Conservation (phyloP, 2,113 vertebrate species). For the Lasiurus cinereus region DNA sequence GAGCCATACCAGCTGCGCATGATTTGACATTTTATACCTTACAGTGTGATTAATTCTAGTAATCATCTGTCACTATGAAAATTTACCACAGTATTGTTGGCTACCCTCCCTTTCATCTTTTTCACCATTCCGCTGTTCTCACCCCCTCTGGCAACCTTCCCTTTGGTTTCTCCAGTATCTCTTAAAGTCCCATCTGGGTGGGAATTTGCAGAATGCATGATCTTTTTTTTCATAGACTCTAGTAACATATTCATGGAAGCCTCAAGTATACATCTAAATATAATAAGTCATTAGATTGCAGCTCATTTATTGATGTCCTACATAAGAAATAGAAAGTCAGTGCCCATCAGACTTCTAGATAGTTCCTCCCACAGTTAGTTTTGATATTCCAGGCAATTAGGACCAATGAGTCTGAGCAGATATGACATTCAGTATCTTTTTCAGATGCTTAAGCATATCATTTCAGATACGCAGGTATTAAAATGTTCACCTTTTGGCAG, state of each 20-base stretch:
- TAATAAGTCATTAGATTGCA: background rate
- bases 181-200: background rate
- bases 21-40: background rate
- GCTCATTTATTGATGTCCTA: background rate
- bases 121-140: background rate
- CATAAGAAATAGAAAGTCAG: background rate
- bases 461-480: background rate
- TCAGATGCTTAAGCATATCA: background rate
- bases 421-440: background rate
- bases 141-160: background rate
- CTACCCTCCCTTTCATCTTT: background rate
- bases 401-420: background rate
- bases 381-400: background rate
- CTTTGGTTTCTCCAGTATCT: background rate
- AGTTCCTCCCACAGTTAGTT: background rate
- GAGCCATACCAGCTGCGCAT: no score
- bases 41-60: background rate
- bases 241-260: background rate
- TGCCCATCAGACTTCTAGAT: background rate
- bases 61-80: background rate
- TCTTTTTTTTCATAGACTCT: background rate
- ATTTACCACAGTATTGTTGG: background rate
- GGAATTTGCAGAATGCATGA: background rate
- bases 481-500: background rate
- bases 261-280: background rate